Evolutionary conservation across 2,113 vertebrate species (phyloP).

Genomic region (Laterallus jamaicensis): DNA sequence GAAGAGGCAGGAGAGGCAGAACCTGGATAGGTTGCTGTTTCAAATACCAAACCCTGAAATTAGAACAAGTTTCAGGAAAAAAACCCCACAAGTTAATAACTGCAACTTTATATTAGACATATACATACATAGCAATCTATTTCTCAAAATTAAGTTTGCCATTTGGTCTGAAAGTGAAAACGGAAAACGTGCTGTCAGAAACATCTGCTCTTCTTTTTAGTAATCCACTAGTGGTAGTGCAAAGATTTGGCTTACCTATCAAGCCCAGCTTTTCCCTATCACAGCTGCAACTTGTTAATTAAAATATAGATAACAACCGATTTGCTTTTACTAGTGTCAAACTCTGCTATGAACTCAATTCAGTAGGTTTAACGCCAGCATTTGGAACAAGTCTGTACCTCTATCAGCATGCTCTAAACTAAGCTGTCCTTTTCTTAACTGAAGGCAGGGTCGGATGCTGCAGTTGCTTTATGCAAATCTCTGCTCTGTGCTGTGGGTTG

Average conservation of each 20-base stretch:
- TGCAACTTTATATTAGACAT: not conserved
- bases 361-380: not conserved
- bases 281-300: not conserved
- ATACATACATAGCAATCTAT: not conserved
- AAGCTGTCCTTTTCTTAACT: not conserved
- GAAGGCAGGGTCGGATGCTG: not conserved
- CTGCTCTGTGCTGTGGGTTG: not conserved
- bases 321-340: not conserved
- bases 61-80: not conserved
- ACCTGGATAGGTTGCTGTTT: not conserved
- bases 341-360: not conserved
- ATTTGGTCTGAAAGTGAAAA: not conserved
- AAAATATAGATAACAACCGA: not conserved
- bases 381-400: not conserved
- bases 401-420: not conserved
- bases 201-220: not conserved
- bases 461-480: not conserved
- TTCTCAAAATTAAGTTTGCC: not conserved
- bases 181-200: not conserved
- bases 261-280: not conserved
- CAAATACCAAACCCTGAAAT: not conserved
- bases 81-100: rapidly evolving
- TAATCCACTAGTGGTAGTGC: not conserved
- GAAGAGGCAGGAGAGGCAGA: not conserved
- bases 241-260: not conserved